Percentiles rank a stretch among this genome's conserved stretches.
Conservation (phyloP, 1,140 invertebrate species). For the Brachionus sp. region DNA sequence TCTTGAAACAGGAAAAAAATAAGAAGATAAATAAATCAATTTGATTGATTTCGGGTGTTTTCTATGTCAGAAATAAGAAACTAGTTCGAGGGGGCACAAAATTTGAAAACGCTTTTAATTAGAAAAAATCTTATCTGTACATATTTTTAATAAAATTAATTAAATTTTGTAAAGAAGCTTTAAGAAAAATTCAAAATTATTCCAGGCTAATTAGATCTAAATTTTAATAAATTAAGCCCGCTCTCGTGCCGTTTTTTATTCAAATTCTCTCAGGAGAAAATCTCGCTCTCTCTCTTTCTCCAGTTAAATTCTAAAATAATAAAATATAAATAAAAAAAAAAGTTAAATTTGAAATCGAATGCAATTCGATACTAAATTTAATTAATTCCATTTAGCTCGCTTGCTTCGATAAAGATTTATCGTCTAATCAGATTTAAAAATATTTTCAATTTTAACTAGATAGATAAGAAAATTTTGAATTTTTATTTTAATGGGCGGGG, state of each 20-base stretch:
- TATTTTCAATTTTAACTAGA: conserved; percentile 2
- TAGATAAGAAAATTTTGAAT: conserved; percentile 11
- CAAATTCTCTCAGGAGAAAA: not conserved
- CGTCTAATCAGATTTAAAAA: conserved; percentile 36
- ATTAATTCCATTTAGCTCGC: not conserved
- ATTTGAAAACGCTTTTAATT: conserved; percentile 24
- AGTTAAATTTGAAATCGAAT: conserved; percentile 16
- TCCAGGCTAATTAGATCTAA: conserved; percentile 27
- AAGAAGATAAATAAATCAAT: conserved; percentile 35
- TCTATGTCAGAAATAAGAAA: conserved; percentile 8
- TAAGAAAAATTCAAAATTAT: conserved; percentile 17
- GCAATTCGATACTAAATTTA: conserved; percentile 30
- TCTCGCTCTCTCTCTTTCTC: not conserved
- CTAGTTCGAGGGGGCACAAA: not conserved
- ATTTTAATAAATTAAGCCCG: conserved; percentile 27
- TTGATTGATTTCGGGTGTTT: conserved; percentile 15
- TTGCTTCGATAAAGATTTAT: conserved; percentile 25
- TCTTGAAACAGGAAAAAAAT: conserved; percentile 9
- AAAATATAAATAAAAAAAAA: not conserved
- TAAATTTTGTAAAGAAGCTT: conserved; percentile 35
- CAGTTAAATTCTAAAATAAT: not conserved
- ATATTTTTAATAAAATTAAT: conserved; percentile 38
- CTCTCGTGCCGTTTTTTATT: conserved; percentile 2
- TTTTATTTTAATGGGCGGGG: not conserved
- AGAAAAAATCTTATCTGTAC: conserved; percentile 36